Evolutionary conservation across 2,113 vertebrate species (phyloP).

Genomic region (Oreochromis spilurus): DNA sequence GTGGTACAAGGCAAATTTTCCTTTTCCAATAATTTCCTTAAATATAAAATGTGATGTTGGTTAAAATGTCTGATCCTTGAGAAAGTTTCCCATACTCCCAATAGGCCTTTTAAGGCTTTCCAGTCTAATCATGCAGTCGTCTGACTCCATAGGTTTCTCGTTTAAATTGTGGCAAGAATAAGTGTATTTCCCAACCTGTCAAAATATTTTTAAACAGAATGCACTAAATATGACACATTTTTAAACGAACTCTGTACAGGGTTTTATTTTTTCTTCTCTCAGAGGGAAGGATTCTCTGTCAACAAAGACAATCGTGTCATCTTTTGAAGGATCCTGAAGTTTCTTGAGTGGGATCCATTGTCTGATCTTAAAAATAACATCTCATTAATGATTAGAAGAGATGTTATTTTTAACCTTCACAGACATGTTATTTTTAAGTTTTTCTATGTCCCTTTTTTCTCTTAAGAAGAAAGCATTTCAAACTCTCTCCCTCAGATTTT

Average conservation of each 20-base stretch:
- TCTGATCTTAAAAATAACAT: neutral
- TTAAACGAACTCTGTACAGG: neutral
- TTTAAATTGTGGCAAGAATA: neutral
- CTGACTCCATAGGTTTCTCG: neutral
- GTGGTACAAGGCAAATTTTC: neutral
- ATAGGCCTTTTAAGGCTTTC: neutral
- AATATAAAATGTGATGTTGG: neutral
- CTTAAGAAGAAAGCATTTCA: slow-evolving; percentile 3
- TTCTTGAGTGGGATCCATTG: neutral
- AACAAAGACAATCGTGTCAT: neutral
- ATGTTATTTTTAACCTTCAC: neutral
- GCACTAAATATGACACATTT: neutral
- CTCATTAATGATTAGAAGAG: neutral
- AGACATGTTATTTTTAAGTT: neutral
- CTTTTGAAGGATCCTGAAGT: neutral
- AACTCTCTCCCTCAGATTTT: neutral
- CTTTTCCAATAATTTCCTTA: neutral
- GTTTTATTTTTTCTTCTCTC: neutral
- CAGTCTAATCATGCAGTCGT: neutral
- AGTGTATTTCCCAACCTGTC: neutral
- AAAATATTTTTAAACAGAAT: neutral
- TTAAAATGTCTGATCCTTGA: neutral
- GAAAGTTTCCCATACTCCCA: neutral
- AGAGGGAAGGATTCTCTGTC: neutral
- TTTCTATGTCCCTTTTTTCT: neutral